These are phyloP conservation scores for Acanthurus leucopareius DNA, from an alignment of 2,797 vertebrate genomes.

Conservation along the genomic window DNA sequence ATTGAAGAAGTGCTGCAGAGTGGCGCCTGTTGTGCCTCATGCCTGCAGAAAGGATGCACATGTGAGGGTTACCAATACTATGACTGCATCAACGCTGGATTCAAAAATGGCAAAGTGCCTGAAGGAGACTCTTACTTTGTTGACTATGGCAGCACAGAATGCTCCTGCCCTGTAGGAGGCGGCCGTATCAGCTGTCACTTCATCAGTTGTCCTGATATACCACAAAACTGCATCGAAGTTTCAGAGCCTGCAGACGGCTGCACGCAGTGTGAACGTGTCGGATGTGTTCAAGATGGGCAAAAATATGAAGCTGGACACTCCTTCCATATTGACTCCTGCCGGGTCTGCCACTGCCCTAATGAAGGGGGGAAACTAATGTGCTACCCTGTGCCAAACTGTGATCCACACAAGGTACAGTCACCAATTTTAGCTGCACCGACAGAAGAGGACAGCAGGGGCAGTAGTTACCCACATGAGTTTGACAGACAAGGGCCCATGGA, in stretches of 20 bases:
- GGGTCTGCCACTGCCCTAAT: slow-evolving; percentile 93
- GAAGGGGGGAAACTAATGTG: slow-evolving; percentile 93
- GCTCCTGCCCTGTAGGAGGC: slow-evolving; percentile 91
- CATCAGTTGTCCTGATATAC: slow-evolving; percentile 94
- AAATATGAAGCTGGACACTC: slow-evolving; percentile 94
- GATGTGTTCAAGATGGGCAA: slow-evolving; percentile 86
- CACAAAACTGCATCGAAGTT: slow-evolving; percentile 91
- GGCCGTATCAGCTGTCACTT: slow-evolving; percentile 95
- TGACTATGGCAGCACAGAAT: slow-evolving; percentile 97
- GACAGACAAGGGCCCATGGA: slow-evolving; percentile 85
- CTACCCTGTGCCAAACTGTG: slow-evolving; percentile 90
- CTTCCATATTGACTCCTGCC: slow-evolving; percentile 90
- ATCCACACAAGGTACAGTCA: slow-evolving; percentile 54
- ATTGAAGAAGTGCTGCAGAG: slow-evolving; percentile 90
- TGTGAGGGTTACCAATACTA: slow-evolving; percentile 98
- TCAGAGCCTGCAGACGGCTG: slow-evolving; percentile 90
- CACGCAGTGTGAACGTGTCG: slow-evolving; percentile 90
- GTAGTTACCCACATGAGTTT: slow-evolving; percentile 84
- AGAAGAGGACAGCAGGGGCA: slow-evolving; percentile 76
- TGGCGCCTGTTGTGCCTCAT: slow-evolving; percentile 89
- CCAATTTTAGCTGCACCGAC: slow-evolving; percentile 74
- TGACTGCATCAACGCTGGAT: slow-evolving; percentile 93
- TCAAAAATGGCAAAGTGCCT: slow-evolving; percentile 91
- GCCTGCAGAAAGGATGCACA: slow-evolving; percentile 89
- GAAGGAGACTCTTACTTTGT: slow-evolving; percentile 96